Evolutionary conservation across 2,797 vertebrate species (phyloP).

Genomic region (Sciaenops ocellatus): DNA sequence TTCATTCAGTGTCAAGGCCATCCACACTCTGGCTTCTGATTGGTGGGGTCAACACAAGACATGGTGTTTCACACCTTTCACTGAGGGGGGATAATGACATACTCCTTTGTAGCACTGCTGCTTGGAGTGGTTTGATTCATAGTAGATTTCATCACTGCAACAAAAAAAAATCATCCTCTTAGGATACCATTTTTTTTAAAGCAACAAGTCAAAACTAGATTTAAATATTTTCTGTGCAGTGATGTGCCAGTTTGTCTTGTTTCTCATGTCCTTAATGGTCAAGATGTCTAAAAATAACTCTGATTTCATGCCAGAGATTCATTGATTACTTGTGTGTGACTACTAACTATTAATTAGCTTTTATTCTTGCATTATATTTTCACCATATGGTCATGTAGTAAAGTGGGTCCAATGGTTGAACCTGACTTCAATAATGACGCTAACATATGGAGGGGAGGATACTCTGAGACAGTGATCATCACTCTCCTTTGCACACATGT

Average conservation of each 20-base stretch:
- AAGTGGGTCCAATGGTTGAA: background rate
- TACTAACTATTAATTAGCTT: background rate
- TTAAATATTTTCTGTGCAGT: background rate
- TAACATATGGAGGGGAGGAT: slow-evolving; percentile 45
- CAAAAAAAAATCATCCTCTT: background rate
- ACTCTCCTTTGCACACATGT: slow-evolving; percentile 53
- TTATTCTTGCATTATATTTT: background rate
- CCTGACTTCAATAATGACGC: slow-evolving; percentile 30
- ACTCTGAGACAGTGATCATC: slow-evolving; percentile 46
- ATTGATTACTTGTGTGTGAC: background rate
- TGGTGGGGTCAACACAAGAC: slow-evolving; percentile 87
- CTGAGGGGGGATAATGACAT: slow-evolving; percentile 82
- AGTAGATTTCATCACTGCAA: background rate
- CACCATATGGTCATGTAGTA: background rate
- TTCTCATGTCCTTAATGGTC: background rate
- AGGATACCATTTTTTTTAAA: background rate
- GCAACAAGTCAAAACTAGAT: background rate
- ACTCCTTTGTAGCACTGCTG: slow-evolving; percentile 62
- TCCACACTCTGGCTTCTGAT: slow-evolving; percentile 77
- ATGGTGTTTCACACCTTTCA: slow-evolving; percentile 88
- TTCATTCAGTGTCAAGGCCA: slow-evolving; percentile 24
- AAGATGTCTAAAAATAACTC: background rate
- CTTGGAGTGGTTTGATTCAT: background rate
- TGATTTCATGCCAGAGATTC: background rate
- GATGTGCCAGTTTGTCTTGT: background rate